Percentiles rank a stretch among this genome's conserved stretches.
Conservation (phyloP, 2,888 invertebrate genomes). For the Lottia scabra region DNA sequence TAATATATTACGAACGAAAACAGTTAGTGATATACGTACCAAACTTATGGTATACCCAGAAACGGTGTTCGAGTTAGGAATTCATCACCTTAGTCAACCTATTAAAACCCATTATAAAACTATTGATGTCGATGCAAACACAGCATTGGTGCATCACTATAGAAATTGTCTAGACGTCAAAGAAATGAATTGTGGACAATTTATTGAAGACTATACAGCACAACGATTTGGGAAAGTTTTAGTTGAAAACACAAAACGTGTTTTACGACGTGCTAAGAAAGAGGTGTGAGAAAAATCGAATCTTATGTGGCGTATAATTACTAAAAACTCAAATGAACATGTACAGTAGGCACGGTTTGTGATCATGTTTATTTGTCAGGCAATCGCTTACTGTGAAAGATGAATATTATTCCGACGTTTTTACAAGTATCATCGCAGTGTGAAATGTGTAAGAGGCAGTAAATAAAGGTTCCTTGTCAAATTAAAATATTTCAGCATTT, state of each 20-base stretch:
- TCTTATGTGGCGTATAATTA: no score
- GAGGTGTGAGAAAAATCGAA: not conserved
- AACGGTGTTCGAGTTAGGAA: conserved; percentile 63
- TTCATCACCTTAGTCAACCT: conserved; percentile 62
- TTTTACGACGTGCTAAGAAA: not conserved
- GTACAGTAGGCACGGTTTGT: no score
- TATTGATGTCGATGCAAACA: conserved; percentile 21
- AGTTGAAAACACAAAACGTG: conserved; percentile 6
- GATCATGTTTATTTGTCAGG: no score
- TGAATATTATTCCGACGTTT: no score
- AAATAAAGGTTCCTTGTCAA: no score
- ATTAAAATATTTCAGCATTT: no score
- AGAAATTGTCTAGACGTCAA: conserved; percentile 33
- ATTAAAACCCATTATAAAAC: conserved; percentile 46
- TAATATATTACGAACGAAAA: conserved; percentile 12
- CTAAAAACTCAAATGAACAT: no score
- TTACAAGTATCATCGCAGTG: no score
- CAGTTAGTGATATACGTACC: conserved; percentile 38
- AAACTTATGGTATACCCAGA: conserved; percentile 61
- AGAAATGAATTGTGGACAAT: conserved; percentile 31
- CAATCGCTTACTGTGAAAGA: no score
- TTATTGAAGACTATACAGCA: conserved; percentile 13
- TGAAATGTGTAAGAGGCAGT: no score
- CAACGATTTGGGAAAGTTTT: conserved; percentile 7
- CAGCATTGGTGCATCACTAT: conserved; percentile 47